Conservation (phyloP, 2,888 invertebrate genomes). For the Corbicula japonica region DNA sequence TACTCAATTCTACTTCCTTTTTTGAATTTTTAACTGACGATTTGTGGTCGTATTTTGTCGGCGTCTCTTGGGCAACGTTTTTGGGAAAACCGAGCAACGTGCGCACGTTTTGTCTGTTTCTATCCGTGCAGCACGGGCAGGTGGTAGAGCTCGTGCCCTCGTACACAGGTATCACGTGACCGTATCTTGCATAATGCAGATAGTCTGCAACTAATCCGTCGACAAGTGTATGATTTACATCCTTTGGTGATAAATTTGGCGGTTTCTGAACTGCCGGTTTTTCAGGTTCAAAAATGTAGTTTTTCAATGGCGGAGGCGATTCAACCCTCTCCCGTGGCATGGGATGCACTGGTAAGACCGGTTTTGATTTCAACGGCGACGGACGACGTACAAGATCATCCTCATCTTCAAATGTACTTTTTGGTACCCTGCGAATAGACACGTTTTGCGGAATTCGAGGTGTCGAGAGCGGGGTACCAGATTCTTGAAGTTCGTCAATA, state of each 20-base stretch:
- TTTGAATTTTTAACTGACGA: slow-evolving; percentile 39
- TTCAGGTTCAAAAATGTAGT: slow-evolving; percentile 10
- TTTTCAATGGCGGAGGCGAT: slow-evolving; percentile 28
- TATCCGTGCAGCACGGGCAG: slow-evolving; percentile 76
- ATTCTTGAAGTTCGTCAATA: slow-evolving; percentile 64
- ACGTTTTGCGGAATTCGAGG: slow-evolving; percentile 23
- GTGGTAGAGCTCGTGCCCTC: slow-evolving; percentile 65
- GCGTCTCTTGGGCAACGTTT: slow-evolving; percentile 18
- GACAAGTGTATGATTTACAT: slow-evolving; percentile 68
- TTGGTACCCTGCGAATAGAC: slow-evolving; percentile 45
- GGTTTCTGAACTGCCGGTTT: slow-evolving; percentile 7
- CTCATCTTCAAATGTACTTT: slow-evolving; percentile 27
- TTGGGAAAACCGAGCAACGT: slow-evolving; percentile 69
- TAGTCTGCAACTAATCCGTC: slow-evolving; percentile 78
- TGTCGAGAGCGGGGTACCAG: slow-evolving; percentile 18
- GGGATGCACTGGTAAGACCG: slow-evolving; percentile 58
- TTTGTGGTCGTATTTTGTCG: slow-evolving; percentile 57
- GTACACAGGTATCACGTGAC: slow-evolving; percentile 73
- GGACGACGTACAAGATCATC: slow-evolving; percentile 20
- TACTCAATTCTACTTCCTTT: slow-evolving; percentile 33
- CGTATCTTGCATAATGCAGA: slow-evolving; percentile 74
- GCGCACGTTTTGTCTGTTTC: slow-evolving; percentile 75
- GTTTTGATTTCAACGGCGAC: slow-evolving; percentile 38
- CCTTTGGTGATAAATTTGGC: slow-evolving; percentile 51
- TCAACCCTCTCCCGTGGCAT: slow-evolving; percentile 28